Percentiles rank a stretch among this genome's conserved stretches.
phyloP scores from a whole-genome alignment of 1,140 invertebrate species.

The Sinonovacula constricta region DNA sequence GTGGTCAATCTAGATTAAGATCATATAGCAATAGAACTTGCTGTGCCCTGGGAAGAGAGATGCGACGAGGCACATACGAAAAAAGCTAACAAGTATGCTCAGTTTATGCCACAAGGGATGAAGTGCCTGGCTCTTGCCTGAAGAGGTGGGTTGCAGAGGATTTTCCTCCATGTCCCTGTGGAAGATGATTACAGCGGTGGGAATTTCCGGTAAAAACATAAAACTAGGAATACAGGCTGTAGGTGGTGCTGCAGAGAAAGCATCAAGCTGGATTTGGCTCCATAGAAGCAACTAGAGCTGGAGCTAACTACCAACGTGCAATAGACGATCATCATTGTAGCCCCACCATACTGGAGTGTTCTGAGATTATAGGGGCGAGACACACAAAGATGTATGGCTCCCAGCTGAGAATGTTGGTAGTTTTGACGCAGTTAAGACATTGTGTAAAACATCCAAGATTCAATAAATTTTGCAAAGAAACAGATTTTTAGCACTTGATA shows the following conservation, averaged over 20 bases:
- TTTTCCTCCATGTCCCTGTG: neutral
- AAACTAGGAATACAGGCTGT: neutral
- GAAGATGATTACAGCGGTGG: neutral
- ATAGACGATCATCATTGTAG: neutral
- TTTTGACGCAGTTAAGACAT: too few species aligned
- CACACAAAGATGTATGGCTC: slow-evolving; percentile 23
- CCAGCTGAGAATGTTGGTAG: slow-evolving; percentile 17
- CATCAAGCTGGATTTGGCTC: neutral
- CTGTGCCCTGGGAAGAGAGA: too few species aligned
- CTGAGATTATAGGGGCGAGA: slow-evolving; percentile 8
- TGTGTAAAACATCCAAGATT: too few species aligned
- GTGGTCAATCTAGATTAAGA: too few species aligned
- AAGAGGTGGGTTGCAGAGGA: neutral
- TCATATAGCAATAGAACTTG: too few species aligned
- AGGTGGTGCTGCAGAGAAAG: neutral
- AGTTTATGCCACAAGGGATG: too few species aligned
- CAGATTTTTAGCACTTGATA: too few species aligned
- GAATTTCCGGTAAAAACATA: neutral
- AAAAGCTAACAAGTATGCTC: too few species aligned
- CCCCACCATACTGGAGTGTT: neutral
- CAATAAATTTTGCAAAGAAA: too few species aligned
- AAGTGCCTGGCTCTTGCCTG: neutral
- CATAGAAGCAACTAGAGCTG: neutral
- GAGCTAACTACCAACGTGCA: neutral
- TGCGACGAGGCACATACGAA: too few species aligned